Conservation (phyloP, 2,797 vertebrate genomes). For the Masticophis lateralis region DNA sequence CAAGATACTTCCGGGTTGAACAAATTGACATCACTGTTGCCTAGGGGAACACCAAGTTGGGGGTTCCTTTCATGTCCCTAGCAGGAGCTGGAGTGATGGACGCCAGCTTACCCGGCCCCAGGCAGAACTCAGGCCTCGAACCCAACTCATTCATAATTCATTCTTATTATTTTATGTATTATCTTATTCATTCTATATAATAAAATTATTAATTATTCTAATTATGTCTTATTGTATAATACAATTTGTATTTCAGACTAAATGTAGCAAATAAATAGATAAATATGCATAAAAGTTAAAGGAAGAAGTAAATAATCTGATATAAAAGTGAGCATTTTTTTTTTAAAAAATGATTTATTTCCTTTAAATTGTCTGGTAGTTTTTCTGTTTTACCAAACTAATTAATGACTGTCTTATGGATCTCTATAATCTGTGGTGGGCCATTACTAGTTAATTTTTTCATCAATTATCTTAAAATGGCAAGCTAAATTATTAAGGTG, state of each 20-base stretch:
- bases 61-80: background rate
- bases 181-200: background rate
- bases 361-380: background rate
- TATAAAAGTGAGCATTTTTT: background rate
- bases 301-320: background rate
- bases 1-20: background rate
- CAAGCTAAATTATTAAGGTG: background rate
- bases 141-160: background rate
- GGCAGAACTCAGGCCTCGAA: background rate
- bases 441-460: background rate
- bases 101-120: rapidly evolving
- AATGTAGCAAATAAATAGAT: background rate
- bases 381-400: background rate
- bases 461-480: background rate
- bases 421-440: background rate
- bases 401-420: background rate
- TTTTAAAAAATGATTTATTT: background rate
- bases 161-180: background rate
- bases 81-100: background rate
- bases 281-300: background rate
- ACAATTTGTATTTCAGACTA: background rate
- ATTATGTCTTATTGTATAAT: background rate
- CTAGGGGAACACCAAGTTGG: background rate
- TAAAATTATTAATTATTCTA: background rate
- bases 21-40: background rate